These are phyloP conservation scores for Clytia hemisphaerica DNA, from an alignment of 30 jellyfish, hydroid and myxozoan species.

Conservation along the genomic window DNA sequence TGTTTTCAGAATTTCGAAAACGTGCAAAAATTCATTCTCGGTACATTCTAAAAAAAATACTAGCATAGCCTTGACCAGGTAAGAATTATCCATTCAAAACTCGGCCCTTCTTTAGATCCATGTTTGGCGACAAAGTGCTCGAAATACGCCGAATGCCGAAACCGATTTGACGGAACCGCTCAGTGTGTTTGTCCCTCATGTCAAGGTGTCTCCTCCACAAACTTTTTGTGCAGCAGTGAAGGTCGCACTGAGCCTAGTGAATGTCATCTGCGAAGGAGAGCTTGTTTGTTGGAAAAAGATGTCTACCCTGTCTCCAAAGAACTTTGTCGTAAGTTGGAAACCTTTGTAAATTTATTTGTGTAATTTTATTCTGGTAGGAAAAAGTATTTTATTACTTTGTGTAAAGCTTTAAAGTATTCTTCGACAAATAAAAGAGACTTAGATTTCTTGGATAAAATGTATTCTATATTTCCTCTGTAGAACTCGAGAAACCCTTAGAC, in stretches of 20 bases:
- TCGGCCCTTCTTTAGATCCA: slow-evolving; percentile 58
- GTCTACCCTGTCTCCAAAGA: slow-evolving; percentile 25
- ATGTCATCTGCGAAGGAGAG: slow-evolving; percentile 37
- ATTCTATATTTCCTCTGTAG: background rate
- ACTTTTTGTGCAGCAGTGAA: slow-evolving; percentile 77
- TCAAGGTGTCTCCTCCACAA: slow-evolving; percentile 24
- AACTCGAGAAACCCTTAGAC: background rate
- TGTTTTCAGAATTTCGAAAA: no score
- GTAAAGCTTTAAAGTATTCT: no score
- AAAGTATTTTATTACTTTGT: no score
- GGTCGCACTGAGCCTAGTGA: slow-evolving; percentile 65
- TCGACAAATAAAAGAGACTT: no score
- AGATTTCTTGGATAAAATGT: no score
- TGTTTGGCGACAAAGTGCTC: slow-evolving; percentile 35
- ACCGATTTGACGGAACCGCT: slow-evolving; percentile 18
- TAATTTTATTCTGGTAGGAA: no score
- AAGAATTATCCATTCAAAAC: no score
- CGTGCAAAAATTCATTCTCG: no score
- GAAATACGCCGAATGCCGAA: slow-evolving; percentile 24
- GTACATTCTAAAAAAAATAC: no score
- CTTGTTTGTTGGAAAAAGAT: slow-evolving; percentile 47
- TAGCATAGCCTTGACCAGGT: no score
- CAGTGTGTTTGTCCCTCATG: slow-evolving; percentile 71
- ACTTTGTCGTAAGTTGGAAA: slow-evolving; percentile 82
- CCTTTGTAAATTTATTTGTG: background rate